Evolutionary conservation across 2,113 vertebrate species (phyloP).

Genomic region (Etheostoma cragini): DNA sequence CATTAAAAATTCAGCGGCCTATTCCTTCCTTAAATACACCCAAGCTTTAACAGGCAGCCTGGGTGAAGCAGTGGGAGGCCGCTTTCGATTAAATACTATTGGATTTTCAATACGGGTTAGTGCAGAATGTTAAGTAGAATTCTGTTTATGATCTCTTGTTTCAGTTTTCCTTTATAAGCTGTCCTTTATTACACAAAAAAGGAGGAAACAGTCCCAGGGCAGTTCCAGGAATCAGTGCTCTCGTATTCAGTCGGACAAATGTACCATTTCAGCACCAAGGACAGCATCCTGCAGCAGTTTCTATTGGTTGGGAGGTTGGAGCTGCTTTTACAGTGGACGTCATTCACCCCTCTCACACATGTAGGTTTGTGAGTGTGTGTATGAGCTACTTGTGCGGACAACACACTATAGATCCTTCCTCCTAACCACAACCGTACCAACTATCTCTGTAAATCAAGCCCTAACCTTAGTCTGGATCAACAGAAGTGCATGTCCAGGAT

Average conservation of each 20-base stretch:
- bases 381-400: background rate
- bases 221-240: background rate
- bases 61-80: slow-evolving; percentile 28
- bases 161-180: background rate
- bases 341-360: background rate
- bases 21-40: slow-evolving; percentile 59
- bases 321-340: background rate
- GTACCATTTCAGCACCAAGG: slow-evolving; percentile 60
- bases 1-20: slow-evolving; percentile 66
- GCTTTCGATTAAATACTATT: slow-evolving; percentile 35
- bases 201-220: background rate
- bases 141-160: background rate
- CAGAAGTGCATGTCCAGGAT: too few species aligned
- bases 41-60: slow-evolving; percentile 26
- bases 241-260: background rate
- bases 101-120: slow-evolving; percentile 36
- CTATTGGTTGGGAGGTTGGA: background rate
- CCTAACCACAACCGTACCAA: background rate
- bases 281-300: slow-evolving; percentile 28
- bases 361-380: too few species aligned
- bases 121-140: slow-evolving; percentile 30
- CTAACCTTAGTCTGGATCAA: too few species aligned
- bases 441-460: background rate
- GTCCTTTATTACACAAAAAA: background rate
- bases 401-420: background rate